These are phyloP conservation scores for Taeniopygia guttata DNA, from an alignment of 2,797 vertebrate genomes.

Conservation along the genomic window DNA sequence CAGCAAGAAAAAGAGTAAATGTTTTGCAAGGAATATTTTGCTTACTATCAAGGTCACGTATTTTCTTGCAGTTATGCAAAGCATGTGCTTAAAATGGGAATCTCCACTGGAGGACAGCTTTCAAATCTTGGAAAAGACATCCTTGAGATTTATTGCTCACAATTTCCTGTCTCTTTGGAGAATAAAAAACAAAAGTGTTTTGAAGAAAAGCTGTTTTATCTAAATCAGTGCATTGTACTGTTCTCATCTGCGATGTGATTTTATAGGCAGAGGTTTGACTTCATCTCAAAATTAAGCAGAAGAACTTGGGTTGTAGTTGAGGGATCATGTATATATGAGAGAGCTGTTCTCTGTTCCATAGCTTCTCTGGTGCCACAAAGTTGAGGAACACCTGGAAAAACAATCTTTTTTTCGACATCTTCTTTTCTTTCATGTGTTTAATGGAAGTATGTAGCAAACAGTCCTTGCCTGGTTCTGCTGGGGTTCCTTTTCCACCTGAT, in stretches of 20 bases:
- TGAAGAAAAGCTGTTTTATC: neutral
- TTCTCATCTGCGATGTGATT: fast-evolving
- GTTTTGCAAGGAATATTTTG: constrained; percentile 15
- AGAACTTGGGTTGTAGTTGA: neutral
- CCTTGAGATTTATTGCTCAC: constrained; percentile 20
- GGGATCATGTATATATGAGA: neutral
- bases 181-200: neutral
- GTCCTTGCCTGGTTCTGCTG: neutral
- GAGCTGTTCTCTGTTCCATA: neutral
- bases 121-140: neutral
- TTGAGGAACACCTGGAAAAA: neutral
- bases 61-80: constrained; percentile 44
- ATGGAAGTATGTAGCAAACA: neutral
- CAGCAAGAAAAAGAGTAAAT: neutral
- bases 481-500: neutral
- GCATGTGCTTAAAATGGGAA: constrained; percentile 1
- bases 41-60: neutral
- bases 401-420: neutral
- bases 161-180: constrained; percentile 8
- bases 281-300: neutral
- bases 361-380: neutral
- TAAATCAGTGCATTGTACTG: neutral
- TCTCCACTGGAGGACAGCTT: neutral
- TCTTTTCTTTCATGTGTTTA: neutral
- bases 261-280: neutral